These are phyloP conservation scores for Poecilia picta DNA, from an alignment of 2,797 vertebrate species.

Conservation along the genomic window DNA sequence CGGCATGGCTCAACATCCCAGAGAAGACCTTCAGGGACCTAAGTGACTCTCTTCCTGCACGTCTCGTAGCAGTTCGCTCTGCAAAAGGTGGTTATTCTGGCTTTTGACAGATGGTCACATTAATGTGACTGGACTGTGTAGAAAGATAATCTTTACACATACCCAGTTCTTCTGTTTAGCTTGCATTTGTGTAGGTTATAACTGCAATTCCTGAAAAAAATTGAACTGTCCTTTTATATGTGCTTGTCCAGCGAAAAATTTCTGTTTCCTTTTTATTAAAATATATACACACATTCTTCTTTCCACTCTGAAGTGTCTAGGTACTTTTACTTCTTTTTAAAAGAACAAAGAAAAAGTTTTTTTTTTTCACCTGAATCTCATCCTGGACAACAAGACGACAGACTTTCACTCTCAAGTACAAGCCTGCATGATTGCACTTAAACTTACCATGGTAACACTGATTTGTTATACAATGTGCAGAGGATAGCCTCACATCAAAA, in stretches of 20 bases:
- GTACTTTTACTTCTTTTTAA: slow-evolving; percentile 65
- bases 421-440: slow-evolving; percentile 92
- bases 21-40: no score
- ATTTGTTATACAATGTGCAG: slow-evolving; percentile 90
- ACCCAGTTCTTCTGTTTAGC: slow-evolving; percentile 72
- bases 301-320: slow-evolving; percentile 65
- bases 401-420: slow-evolving; percentile 81
- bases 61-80: no score
- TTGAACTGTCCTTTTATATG: slow-evolving; percentile 77
- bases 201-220: slow-evolving; percentile 77
- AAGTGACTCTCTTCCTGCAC: no score
- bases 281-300: slow-evolving; percentile 84
- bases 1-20: no score
- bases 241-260: slow-evolving; percentile 84
- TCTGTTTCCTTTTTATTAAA: slow-evolving; percentile 80
- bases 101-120: no score
- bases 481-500: slow-evolving; percentile 86
- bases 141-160: slow-evolving; percentile 81
- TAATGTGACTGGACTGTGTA: no score
- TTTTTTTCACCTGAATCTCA: slow-evolving; percentile 81
- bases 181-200: slow-evolving; percentile 75
- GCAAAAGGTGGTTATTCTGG: no score
- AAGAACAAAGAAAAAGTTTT: slow-evolving; percentile 62
- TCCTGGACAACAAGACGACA: slow-evolving; percentile 85
- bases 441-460: slow-evolving; percentile 88